Evolutionary conservation across 1,140 invertebrate species (phyloP).

Genomic region (Micrasema minimum): DNA sequence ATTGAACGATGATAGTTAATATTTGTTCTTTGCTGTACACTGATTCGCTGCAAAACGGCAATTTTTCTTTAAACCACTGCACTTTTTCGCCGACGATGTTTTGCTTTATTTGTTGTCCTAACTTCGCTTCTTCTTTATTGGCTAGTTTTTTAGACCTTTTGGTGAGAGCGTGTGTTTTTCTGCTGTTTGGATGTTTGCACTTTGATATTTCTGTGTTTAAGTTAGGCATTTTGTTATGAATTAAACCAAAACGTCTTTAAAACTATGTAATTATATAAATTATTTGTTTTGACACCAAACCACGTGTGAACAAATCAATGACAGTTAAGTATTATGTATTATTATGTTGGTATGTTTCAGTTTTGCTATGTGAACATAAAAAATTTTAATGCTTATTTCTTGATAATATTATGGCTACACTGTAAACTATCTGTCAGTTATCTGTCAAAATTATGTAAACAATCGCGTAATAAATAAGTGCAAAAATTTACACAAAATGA

Average conservation of each 20-base stretch:
- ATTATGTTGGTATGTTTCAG: neutral
- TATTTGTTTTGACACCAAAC: too few species aligned
- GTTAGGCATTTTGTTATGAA: constrained; percentile 32
- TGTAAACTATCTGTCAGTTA: neutral
- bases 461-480: too few species aligned
- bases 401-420: too few species aligned
- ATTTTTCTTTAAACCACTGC: constrained; percentile 73
- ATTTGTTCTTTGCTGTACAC: constrained; percentile 70
- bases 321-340: neutral
- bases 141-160: constrained; percentile 74
- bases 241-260: neutral
- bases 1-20: constrained; percentile 70
- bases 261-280: too few species aligned
- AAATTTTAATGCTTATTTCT: too few species aligned
- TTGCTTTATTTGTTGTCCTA: constrained; percentile 74
- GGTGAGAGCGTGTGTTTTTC: constrained; percentile 76
- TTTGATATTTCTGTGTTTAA: constrained; percentile 55
- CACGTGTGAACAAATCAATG: neutral
- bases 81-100: constrained; percentile 79
- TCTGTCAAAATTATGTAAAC: constrained; percentile 21
- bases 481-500: constrained; percentile 5
- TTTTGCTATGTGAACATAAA: too few species aligned
- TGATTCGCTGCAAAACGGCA: constrained; percentile 66
- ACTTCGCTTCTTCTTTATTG: constrained; percentile 73
- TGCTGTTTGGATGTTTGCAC: constrained; percentile 81